Evolutionary conservation across 1,140 invertebrate species (phyloP), one percentile per base, ranked within the genome.

Genomic region (Anoplophora glabripennis): DNA sequence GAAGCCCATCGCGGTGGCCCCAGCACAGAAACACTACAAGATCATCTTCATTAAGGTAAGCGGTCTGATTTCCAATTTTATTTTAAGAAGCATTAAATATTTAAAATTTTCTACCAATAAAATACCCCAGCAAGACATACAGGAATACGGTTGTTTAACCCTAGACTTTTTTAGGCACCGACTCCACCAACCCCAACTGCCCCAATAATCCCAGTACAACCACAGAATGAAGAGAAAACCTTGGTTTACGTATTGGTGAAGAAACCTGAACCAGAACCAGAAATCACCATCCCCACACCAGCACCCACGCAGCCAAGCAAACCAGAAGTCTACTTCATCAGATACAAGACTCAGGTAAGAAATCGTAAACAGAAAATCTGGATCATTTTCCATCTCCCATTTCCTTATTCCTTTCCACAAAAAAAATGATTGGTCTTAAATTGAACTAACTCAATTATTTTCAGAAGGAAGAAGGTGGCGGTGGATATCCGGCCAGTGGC

Each of bases 251-350:
- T 93, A 7, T 75, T 93, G 69, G 89, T 92, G 33, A 92, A 92
- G 84, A 92, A 92, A 75, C 90, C 89, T 2, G 88, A 92, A 68
- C 89, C 90, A 61, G 84, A 85, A 61, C 89, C 89, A 5, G 88
- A 90, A 42, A 84, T 90, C 64, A 80, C 84, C 37, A 85, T 92
- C 15, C 89, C 89, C 0, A 89, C 88, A 3, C 86, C 87, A 12
- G 84, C 84, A 35, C 89, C 89, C 4, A 91, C 89, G 14, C 88
- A 90, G 67, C 89, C 89, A 18, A 86, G 86, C 79, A 92, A 92
- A 77, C 89, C 89, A 4, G 89, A 91, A 78, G 89, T 92, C 33
- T 92, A 90, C 81, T 92, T 92, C 79, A 92, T 92, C 77, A 84
- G 89, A 76, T 92, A 91, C 79, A 91, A 91, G 77, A 90, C 89